Percentiles rank a stretch among this genome's conserved stretches.
These are phyloP conservation scores for Cardiocondyla obscurior DNA, from an alignment of 1,140 invertebrate species.

Conservation along the genomic window DNA sequence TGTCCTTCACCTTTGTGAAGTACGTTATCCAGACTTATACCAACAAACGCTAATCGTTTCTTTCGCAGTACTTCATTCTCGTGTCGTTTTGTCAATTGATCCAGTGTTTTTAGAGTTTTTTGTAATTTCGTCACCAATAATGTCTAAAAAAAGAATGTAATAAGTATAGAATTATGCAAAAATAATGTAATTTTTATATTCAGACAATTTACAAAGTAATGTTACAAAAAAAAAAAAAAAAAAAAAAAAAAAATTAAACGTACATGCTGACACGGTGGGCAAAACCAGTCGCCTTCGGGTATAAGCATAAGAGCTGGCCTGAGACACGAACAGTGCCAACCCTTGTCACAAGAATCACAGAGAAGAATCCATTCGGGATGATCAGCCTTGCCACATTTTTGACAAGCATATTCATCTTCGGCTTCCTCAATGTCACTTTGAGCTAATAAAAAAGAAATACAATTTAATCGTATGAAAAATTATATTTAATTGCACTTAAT, in stretches of 20 bases:
- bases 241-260: conserved; percentile 68
- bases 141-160: conserved; percentile 83
- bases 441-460: conserved; percentile 78
- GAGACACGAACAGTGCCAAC: conserved; percentile 97
- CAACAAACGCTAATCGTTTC: conserved; percentile 90
- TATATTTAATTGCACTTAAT: too few species aligned
- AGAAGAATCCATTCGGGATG: conserved; percentile 98
- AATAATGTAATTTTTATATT: background rate
- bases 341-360: conserved; percentile 97
- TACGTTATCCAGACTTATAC: conserved; percentile 91
- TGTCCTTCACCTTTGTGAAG: conserved; percentile 82
- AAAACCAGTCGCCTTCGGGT: conserved; percentile 98
- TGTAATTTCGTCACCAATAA: conserved; percentile 89
- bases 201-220: background rate
- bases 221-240: background rate
- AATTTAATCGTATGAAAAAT: background rate
- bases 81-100: conserved; percentile 86
- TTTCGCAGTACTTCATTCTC: conserved; percentile 89
- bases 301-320: conserved; percentile 95
- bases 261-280: conserved; percentile 96
- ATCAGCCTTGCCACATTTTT: conserved; percentile 93
- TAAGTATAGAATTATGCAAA: background rate
- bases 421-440: conserved; percentile 84
- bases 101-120: conserved; percentile 86
- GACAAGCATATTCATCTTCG: conserved; percentile 90